Percentiles rank a stretch among this genome's conserved stretches.
Evolutionary conservation across 2,888 invertebrate genomes (phyloP).

Genomic region (Yponomeuta plumbellus): DNA sequence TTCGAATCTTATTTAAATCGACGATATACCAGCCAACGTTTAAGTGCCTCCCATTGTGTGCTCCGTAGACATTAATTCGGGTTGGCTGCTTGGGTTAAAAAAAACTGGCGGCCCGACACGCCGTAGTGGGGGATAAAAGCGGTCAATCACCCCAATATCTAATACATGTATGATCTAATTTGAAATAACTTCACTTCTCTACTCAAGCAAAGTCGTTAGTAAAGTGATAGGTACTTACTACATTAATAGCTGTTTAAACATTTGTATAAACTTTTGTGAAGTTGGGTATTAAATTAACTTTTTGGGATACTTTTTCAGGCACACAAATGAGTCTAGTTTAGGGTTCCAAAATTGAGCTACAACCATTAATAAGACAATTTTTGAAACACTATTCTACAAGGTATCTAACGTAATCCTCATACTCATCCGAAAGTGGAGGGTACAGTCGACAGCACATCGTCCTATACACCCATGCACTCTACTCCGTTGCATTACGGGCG

Average conservation of each 20-base stretch:
- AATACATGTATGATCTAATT: conserved; percentile 48
- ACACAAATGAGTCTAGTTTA: too few relatives aligned
- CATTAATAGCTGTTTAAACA: neutral
- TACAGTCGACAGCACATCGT: too few relatives aligned
- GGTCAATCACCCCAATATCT: conserved; percentile 55
- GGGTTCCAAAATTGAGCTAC: too few relatives aligned
- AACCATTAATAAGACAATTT: too few relatives aligned
- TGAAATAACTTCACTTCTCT: conserved; percentile 41
- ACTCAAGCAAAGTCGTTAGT: neutral
- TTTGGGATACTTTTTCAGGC: too few relatives aligned
- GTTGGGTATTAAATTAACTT: too few relatives aligned
- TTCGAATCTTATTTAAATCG: conserved; percentile 39
- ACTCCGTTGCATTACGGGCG: too few relatives aligned
- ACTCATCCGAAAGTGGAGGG: too few relatives aligned
- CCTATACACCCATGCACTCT: too few relatives aligned
- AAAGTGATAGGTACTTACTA: conserved; percentile 5
- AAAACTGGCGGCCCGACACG: conserved; percentile 28
- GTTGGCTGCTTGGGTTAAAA: conserved; percentile 49
- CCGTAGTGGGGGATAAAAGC: conserved; percentile 45
- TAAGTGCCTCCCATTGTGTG: conserved; percentile 54
- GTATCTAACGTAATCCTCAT: too few relatives aligned
- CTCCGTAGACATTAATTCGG: conserved; percentile 51
- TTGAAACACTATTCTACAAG: too few relatives aligned
- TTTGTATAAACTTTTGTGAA: too few relatives aligned
- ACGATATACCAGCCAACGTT: conserved; percentile 31